phyloP scores from a whole-genome alignment of 2,888 invertebrate species.

The Rhodophaea formosa region DNA sequence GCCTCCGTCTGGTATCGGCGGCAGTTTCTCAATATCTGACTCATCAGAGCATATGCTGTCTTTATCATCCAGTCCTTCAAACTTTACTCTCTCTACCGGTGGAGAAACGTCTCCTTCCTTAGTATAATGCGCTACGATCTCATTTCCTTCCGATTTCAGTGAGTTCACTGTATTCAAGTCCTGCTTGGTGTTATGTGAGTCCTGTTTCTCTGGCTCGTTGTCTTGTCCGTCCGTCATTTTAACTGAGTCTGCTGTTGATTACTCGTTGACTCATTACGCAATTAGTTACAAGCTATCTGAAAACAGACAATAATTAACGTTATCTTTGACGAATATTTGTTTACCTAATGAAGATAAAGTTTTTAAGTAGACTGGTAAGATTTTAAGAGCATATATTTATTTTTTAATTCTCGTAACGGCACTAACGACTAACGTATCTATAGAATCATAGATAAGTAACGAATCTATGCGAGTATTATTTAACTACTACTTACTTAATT shows the following conservation, averaged over 20 bases:
- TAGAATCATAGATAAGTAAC: too few species aligned
- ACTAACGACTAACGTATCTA: too few species aligned
- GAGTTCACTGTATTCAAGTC: constrained; percentile 66
- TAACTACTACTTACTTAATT: too few species aligned
- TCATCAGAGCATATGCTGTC: constrained; percentile 70
- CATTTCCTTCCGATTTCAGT: constrained; percentile 53
- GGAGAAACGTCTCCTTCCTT: constrained; percentile 41
- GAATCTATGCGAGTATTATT: too few species aligned
- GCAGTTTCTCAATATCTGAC: constrained; percentile 59
- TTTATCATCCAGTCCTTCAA: constrained; percentile 69
- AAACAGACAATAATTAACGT: background rate
- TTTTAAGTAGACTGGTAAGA: too few species aligned
- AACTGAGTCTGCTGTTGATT: background rate
- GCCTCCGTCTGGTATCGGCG: constrained; percentile 89
- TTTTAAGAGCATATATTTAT: too few species aligned
- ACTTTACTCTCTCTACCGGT: constrained; percentile 64
- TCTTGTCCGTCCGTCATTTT: constrained; percentile 24
- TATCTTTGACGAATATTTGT: too few species aligned
- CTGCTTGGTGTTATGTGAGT: constrained; percentile 27
- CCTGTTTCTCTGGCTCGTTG: constrained; percentile 18
- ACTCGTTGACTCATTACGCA: constrained; percentile 12
- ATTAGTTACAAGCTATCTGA: background rate
- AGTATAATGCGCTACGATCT: constrained; percentile 45
- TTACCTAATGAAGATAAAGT: too few species aligned
- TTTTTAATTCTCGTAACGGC: too few species aligned